These are phyloP conservation scores for Chiloscyllium punctatum DNA, from an alignment of 2,797 vertebrate genomes.

Conservation along the genomic window DNA sequence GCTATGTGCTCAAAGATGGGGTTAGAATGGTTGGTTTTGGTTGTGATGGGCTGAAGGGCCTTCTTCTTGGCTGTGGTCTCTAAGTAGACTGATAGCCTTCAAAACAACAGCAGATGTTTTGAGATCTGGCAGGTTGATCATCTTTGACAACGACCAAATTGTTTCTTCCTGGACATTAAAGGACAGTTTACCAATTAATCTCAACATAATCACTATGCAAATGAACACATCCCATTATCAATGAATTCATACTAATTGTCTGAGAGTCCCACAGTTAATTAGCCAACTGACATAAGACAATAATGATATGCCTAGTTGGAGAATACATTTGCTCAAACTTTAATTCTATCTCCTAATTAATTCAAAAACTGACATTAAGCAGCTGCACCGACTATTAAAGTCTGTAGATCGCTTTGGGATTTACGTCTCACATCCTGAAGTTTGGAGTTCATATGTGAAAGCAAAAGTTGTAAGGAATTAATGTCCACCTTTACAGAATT, in stretches of 20 bases:
- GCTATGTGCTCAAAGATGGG: too few relatives aligned
- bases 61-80: too few relatives aligned
- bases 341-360: slow-evolving; percentile 20
- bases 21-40: too few relatives aligned
- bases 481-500: background rate
- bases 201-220: background rate
- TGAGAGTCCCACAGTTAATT: slow-evolving; percentile 22
- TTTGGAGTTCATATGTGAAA: background rate
- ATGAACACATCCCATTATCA: slow-evolving; percentile 11
- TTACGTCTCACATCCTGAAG: background rate
- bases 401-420: background rate
- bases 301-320: slow-evolving; percentile 21
- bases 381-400: slow-evolving; percentile 17
- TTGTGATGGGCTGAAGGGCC: too few relatives aligned
- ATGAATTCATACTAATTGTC: slow-evolving; percentile 24
- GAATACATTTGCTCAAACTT: slow-evolving; percentile 32
- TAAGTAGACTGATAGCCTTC: background rate
- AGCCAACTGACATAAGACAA: slow-evolving; percentile 25
- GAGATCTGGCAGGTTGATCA: background rate
- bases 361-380: background rate
- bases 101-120: background rate
- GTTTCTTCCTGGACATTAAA: slow-evolving; percentile 2
- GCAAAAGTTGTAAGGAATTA: background rate
- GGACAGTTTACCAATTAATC: slow-evolving; percentile 9
- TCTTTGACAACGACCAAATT: background rate